These are phyloP conservation scores for Okapia johnstoni DNA, from an alignment of 2,113 vertebrate genomes.

Conservation along the genomic window DNA sequence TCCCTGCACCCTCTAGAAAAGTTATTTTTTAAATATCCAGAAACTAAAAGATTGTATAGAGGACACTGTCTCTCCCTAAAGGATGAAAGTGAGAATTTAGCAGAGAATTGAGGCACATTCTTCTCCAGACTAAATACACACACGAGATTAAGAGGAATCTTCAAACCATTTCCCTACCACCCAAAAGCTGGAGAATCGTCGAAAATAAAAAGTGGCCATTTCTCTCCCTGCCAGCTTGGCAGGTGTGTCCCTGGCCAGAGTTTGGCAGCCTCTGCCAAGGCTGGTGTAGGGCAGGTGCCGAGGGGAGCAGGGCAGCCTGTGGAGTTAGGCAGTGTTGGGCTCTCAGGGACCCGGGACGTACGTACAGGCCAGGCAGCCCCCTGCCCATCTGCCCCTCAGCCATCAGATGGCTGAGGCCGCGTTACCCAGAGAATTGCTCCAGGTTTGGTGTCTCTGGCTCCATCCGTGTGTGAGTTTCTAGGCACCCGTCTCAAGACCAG, in stretches of 20 bases:
- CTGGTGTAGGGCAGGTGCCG: not conserved
- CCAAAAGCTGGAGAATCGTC: not conserved
- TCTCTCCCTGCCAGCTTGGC: constrained; percentile 15
- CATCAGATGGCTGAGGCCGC: not conserved
- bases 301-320: not conserved
- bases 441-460: not conserved
- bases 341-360: not conserved
- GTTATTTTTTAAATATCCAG: constrained; percentile 6
- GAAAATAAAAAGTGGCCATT: constrained; percentile 34
- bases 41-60: not conserved
- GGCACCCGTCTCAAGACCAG: not conserved
- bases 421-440: not conserved
- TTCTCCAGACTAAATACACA: not conserved
- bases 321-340: not conserved
- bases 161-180: not conserved
- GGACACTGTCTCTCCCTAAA: not conserved
- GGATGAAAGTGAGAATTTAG: not conserved
- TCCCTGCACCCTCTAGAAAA: not conserved
- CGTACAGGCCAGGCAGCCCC: not conserved
- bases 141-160: not conserved
- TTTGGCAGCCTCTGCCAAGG: not conserved
- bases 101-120: not conserved
- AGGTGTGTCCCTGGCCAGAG: not conserved
- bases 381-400: not conserved
- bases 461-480: not conserved